Conservation (phyloP, 2,797 vertebrate species). For the Ciconia nigra region DNA sequence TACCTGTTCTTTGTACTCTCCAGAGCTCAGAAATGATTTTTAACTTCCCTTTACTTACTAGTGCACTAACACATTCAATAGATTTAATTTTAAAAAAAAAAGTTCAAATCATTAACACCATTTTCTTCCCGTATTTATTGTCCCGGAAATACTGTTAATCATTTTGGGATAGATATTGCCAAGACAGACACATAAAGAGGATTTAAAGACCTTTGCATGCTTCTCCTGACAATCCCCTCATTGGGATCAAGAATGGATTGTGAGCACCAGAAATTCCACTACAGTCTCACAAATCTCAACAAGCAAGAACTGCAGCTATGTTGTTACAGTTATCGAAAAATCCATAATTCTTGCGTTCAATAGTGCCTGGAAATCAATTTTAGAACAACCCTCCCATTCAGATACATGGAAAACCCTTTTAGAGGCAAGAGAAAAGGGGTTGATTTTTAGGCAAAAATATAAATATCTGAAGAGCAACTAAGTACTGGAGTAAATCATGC, state of each 20-base stretch:
- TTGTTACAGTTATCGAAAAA: background rate
- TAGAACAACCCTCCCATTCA: background rate
- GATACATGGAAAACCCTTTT: background rate
- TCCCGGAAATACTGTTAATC: background rate
- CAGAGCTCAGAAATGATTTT: background rate
- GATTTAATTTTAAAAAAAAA: background rate
- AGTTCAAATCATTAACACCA: background rate
- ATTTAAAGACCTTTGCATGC: accelerated
- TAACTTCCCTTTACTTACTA: background rate
- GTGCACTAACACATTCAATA: background rate
- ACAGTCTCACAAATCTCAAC: background rate
- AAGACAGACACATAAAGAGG: background rate
- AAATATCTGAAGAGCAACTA: background rate
- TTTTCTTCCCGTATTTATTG: background rate
- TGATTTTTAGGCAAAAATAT: background rate
- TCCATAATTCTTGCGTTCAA: background rate
- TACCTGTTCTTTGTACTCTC: background rate
- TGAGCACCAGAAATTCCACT: background rate
- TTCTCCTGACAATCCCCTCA: background rate
- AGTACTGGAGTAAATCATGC: background rate
- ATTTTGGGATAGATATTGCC: background rate
- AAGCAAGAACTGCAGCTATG: background rate
- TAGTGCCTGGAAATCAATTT: background rate
- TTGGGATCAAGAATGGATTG: background rate
- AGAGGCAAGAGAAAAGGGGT: background rate